Evolutionary conservation across 1,140 invertebrate species (phyloP), one percentile per base, ranked within the genome.

Genomic region (Schmidtea mediterranea): DNA sequence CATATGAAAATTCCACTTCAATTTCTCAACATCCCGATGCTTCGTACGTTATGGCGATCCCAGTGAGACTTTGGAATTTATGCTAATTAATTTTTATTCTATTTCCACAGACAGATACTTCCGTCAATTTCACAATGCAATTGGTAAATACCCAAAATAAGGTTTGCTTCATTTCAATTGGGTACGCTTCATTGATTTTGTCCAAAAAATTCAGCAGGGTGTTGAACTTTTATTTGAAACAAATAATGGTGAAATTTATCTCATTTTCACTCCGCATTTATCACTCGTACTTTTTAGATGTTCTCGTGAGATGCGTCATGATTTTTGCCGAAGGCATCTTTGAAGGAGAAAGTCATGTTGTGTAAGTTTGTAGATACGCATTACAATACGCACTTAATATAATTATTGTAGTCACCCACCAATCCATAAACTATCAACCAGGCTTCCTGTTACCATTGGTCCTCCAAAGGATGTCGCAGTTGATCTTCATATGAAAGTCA

Each of bases 241-340:
- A 3, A 80, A 78, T 55, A 82, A 82, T 63, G 60, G 62, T 62
- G 55, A 55, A 57, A 36, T 24, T 37, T 36, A 13, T 47, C 2
- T 47, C 1, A 36, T 21, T 36, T 48, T 47, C 16, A 3, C 24
- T 48, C 13, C 40, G 12, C 16, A 18, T 49, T 39, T 40, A 38
- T 26, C 2, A 52, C 36, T n/a, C n/a, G n/a, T n/a, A n/a, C n/a
- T n/a, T 56, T 52, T 13, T 54, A 65, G 73, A 75, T 38, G 81
- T 78, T 0, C 64, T 80, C 39, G 79, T 83, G 2, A 68, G 73
- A 59, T 73, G 75, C 43, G 79, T 80, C 0, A 71, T 86, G 26
- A 75, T 89, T 3, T 82, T 90, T 67, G 81, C 82, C 36, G 83
- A 90, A 67, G 83, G 83, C 18, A 78, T 87, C 48, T 92, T 92